Evolutionary conservation across 2,113 vertebrate species (phyloP), one percentile per base, ranked within the genome.

Genomic region (Spheniscus mendiculus): DNA sequence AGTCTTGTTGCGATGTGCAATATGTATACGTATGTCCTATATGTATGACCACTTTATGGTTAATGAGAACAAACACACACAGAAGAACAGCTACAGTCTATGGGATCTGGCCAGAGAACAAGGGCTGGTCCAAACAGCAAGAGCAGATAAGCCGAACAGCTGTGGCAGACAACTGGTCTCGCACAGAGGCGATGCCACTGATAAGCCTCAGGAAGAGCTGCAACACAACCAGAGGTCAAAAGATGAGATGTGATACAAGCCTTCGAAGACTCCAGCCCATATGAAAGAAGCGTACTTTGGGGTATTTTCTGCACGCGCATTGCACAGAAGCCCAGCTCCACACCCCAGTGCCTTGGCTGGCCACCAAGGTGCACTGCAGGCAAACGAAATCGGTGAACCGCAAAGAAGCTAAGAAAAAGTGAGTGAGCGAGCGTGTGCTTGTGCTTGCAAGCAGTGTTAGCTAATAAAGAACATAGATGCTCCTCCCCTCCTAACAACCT

Each of bases 361-460:
- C 95, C 96, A 97, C 90, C 95, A 94, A 97, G 85, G 87, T 93
- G 93, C 95, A 97, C 96, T 96, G 95, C 87, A 89, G 90, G 93
- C 95, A 97, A 95, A 90, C 20, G 23, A 47, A 97, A 91, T 3
- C 36, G 53, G 93, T 85, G 85, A 97, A 92, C 90, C 82, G 76
- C 90, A 95, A 91, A 87, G 93, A 38, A 93, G 81, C 77, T 36
- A 71, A 55, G 85, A 36, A 91, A 69, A 71, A 87, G 23, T 3
- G 1, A 94, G 52, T 2, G 69, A 84, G 81, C 0, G 11, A 88
- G 66, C 5, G 1, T 18, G 55, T 26, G 70, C 58, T 63, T 61
- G 36, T 27, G 55, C 90, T 77, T 92, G 91, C 66, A 93, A 79
- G 92, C 61, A 89, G 76, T 3, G 10, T 29, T 36, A 88, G 80